Evolutionary conservation across 2,888 invertebrate genomes (phyloP), one percentile per base, ranked within the genome.

Genomic region (Drosophila neotestacea): DNA sequence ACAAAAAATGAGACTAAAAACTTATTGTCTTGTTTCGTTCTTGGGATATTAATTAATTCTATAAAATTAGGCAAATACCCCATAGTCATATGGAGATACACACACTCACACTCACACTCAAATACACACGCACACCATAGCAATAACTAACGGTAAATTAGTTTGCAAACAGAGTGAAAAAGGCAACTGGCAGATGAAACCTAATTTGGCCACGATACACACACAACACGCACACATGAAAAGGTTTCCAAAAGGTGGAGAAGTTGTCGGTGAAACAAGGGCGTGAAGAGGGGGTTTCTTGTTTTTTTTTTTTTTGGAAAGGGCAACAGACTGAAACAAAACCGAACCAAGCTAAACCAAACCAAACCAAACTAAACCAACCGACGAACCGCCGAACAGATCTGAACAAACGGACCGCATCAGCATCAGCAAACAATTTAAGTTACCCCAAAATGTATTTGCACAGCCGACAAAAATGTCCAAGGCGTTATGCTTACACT

Each of bases 111-210:
- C 36, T 9, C 32, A 55, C 34, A 60, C 47, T 34, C 13, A 54
- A 42, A 61, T 46, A 58, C 41, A 51, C 48, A 48, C 73, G 48
- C 79, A 77, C 58, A 68, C 68, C 51, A 58, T 42, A 50, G 85
- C 72, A 75, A 85, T 88, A 85, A 88, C 88, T 88, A 85, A 85
- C 88, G 85, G 83, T 88, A 85, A 88, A 88, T 88, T 88, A 85
- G 88, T 85, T 85, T 85, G 88, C 88, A 85, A 84, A 82, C 88
- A 88, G 80, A 87, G 88, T 82, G 88, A 86, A 83, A 86, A 83
- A 85, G 87, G 79, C 82, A 87, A 79, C 81, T 81, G 83, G 63
- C 85, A 84, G 85, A 88, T 84, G 85, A 85, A 84, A 84, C 88
- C 84, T 88, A 84, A 84, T 84, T 84, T 84, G 73, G 63, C 68